Evolutionary conservation across 2,888 invertebrate species (phyloP).

Genomic region (Stenoptilia bipunctidactyla): DNA sequence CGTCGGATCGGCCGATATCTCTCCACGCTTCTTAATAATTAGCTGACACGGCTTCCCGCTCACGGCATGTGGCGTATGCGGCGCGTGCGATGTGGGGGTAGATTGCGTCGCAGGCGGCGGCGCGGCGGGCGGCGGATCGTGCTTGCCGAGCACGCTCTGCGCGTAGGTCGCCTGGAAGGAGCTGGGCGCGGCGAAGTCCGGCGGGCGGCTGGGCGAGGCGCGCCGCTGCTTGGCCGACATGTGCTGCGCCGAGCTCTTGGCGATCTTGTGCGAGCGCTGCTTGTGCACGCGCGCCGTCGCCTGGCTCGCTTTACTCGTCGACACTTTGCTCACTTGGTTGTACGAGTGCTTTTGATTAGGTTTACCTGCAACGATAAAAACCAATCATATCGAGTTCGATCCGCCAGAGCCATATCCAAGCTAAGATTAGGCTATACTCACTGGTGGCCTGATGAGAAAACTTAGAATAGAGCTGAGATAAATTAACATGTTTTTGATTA

Average conservation of each 20-base stretch:
- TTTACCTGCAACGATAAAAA: slow-evolving; percentile 49
- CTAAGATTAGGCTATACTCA: too few relatives aligned
- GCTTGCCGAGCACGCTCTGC: slow-evolving; percentile 32
- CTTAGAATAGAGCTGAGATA: slow-evolving; percentile 62
- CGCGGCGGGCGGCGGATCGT: slow-evolving; percentile 37
- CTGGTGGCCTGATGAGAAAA: slow-evolving; percentile 58
- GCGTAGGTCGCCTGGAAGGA: slow-evolving; percentile 25
- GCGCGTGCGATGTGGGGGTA: slow-evolving; percentile 39
- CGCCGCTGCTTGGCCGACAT: background rate
- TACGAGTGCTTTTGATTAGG: slow-evolving; percentile 62
- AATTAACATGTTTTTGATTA: slow-evolving; percentile 60
- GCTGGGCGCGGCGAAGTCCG: slow-evolving; percentile 18
- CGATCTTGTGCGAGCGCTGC: slow-evolving; percentile 33
- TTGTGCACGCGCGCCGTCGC: slow-evolving; percentile 34
- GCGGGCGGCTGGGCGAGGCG: slow-evolving; percentile 17
- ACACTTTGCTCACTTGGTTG: slow-evolving; percentile 67
- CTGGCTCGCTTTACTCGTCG: slow-evolving; percentile 60
- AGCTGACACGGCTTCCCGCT: slow-evolving; percentile 51
- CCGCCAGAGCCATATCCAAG: too few relatives aligned
- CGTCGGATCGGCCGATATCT: slow-evolving; percentile 39
- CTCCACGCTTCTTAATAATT: slow-evolving; percentile 48
- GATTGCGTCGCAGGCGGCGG: slow-evolving; percentile 60
- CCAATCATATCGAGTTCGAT: too few relatives aligned
- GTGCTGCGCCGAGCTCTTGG: slow-evolving; percentile 19
- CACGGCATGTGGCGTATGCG: slow-evolving; percentile 28